These are phyloP conservation scores for Apostichopus parvimensis DNA, from an alignment of 35 echinoderm and acorn worm species.

Conservation along the genomic window DNA sequence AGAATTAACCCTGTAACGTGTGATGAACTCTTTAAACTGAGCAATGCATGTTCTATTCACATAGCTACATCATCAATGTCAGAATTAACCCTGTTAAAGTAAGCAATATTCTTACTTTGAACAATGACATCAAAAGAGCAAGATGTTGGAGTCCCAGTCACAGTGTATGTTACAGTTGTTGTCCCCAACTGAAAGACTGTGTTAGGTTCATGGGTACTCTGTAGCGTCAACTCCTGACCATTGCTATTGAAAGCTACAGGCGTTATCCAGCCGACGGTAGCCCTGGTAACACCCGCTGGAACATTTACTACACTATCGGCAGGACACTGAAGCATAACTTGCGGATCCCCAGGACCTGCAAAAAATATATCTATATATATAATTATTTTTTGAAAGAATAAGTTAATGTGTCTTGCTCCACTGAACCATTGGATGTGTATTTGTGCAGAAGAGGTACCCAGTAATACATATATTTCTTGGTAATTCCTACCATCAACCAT, in stretches of 20 bases:
- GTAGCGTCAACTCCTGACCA: neutral
- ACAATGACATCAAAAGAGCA: conserved; percentile 34
- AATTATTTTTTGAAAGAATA: too few species aligned
- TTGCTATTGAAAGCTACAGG: conserved; percentile 7
- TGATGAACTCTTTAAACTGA: too few species aligned
- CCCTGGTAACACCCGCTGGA: conserved; percentile 18
- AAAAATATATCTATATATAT: too few species aligned
- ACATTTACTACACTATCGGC: neutral
- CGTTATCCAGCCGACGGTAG: conserved; percentile 20
- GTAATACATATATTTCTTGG: too few species aligned
- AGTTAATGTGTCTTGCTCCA: too few species aligned
- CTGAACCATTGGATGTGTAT: too few species aligned
- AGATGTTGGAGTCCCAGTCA: conserved; percentile 1
- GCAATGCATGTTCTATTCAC: too few species aligned
- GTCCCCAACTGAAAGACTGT: neutral
- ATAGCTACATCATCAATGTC: too few species aligned
- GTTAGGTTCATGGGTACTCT: conserved; percentile 27
- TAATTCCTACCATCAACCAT: too few species aligned
- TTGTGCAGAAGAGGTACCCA: too few species aligned
- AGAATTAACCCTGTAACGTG: too few species aligned
- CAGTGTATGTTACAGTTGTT: conserved; percentile 28
- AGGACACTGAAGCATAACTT: conserved; percentile 30
- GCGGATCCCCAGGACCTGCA: neutral
- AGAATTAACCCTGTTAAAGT: too few species aligned
- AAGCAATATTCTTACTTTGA: conserved; percentile 17